Evolutionary conservation across 1,140 invertebrate species (phyloP).

Genomic region (Chelonus insularis): DNA sequence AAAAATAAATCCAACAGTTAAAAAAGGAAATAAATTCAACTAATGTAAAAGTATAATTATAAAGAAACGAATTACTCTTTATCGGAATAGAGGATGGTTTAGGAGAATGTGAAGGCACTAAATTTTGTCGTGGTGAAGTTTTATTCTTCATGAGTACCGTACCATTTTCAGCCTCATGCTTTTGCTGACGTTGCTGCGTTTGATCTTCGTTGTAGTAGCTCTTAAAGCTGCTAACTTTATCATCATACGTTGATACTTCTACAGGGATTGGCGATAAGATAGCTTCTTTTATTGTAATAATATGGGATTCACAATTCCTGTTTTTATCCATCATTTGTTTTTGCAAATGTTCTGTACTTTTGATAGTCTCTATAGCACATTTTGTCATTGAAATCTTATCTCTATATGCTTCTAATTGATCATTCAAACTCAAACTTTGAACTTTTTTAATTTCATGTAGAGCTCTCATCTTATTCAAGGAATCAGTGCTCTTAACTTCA

Average conservation of each 20-base stretch:
- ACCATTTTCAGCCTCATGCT: too few species aligned
- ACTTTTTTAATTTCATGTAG: too few species aligned
- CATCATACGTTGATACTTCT: constrained; percentile 7
- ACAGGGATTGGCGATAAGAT: not conserved
- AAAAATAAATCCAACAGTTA: too few species aligned
- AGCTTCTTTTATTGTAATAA: constrained; percentile 15
- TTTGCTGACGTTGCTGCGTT: not conserved
- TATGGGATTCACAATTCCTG: not conserved
- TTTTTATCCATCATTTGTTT: not conserved
- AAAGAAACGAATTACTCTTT: not conserved
- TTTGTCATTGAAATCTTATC: too few species aligned
- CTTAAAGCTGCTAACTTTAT: not conserved
- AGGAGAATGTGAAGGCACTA: not conserved
- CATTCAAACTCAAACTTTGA: too few species aligned
- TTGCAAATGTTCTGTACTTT: not conserved
- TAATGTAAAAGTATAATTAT: too few species aligned
- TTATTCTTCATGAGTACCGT: not conserved
- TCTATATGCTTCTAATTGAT: too few species aligned
- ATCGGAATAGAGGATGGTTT: not conserved
- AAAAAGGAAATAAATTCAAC: too few species aligned
- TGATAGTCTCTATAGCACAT: too few species aligned
- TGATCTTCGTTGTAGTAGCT: not conserved
- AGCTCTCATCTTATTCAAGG: too few species aligned
- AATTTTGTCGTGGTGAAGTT: not conserved
- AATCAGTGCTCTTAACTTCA: too few species aligned